phyloP scores from a whole-genome alignment of 2,797 vertebrate species.

The Cossypha heuglini region DNA sequence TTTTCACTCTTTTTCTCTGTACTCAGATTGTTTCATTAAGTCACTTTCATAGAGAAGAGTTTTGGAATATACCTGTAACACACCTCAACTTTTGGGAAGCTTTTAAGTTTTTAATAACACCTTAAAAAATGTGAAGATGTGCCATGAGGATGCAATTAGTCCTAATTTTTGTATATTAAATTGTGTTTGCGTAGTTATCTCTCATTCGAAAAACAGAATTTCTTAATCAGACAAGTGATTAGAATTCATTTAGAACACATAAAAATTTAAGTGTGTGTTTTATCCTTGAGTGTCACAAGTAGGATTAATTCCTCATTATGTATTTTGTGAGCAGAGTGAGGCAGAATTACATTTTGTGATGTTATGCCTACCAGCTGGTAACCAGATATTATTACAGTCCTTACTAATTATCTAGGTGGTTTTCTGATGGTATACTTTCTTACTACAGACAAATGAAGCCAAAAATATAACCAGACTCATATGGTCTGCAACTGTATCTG shows the following conservation, averaged over 20 bases:
- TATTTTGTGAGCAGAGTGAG: background rate
- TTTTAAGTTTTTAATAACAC: background rate
- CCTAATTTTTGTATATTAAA: background rate
- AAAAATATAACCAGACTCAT: background rate
- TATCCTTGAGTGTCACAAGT: background rate
- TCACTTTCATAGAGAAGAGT: background rate
- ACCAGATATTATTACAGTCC: background rate
- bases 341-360: background rate
- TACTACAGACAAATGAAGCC: background rate
- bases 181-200: background rate
- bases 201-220: background rate
- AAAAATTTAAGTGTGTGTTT: background rate
- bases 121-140: background rate
- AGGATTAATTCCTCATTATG: background rate
- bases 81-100: background rate
- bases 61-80: background rate
- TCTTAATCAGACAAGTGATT: background rate
- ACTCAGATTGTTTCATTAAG: background rate
- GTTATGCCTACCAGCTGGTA: background rate
- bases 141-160: background rate
- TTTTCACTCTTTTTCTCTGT: background rate
- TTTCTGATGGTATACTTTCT: background rate
- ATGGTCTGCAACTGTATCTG: background rate
- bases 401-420: background rate
- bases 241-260: background rate